Conservation (phyloP, 2,888 invertebrate species). For the Aleiodes leptofemur region DNA sequence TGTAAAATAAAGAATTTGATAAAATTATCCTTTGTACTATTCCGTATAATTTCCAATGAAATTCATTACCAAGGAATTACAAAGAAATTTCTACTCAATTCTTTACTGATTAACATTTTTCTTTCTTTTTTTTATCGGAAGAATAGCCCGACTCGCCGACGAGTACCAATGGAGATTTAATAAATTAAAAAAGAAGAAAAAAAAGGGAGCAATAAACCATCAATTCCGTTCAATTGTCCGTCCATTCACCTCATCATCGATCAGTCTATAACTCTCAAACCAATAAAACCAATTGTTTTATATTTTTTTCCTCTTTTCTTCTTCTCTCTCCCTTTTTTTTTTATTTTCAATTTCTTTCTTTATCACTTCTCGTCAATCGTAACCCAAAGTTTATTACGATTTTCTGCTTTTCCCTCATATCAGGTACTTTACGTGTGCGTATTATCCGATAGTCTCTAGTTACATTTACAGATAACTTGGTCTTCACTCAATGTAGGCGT, state of each 20-base stretch:
- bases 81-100: not conserved
- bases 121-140: not conserved
- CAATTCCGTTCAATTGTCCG: conserved; percentile 41
- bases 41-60: not conserved
- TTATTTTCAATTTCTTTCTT: conserved; percentile 29
- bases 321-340: conserved; percentile 15
- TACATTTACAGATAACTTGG: conserved; percentile 52
- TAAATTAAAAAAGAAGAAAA: too few relatives aligned
- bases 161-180: too few relatives aligned
- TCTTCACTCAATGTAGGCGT: conserved; percentile 52
- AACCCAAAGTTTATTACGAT: conserved; percentile 54
- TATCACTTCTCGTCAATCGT: conserved; percentile 44
- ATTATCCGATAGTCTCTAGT: conserved; percentile 41
- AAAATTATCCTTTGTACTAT: conserved; percentile 11
- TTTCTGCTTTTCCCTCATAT: conserved; percentile 28
- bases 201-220: conserved; percentile 27
- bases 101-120: not conserved
- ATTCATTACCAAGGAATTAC: not conserved
- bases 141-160: too few relatives aligned
- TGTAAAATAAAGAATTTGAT: not conserved
- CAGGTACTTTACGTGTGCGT: conserved; percentile 1
- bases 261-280: not conserved
- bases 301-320: conserved; percentile 7
- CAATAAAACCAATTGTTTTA: conserved; percentile 3
- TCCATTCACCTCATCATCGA: conserved; percentile 7